These are phyloP conservation scores for Tympanuchus pallidicinctus DNA, from an alignment of 2,113 vertebrate species.

Conservation along the genomic window DNA sequence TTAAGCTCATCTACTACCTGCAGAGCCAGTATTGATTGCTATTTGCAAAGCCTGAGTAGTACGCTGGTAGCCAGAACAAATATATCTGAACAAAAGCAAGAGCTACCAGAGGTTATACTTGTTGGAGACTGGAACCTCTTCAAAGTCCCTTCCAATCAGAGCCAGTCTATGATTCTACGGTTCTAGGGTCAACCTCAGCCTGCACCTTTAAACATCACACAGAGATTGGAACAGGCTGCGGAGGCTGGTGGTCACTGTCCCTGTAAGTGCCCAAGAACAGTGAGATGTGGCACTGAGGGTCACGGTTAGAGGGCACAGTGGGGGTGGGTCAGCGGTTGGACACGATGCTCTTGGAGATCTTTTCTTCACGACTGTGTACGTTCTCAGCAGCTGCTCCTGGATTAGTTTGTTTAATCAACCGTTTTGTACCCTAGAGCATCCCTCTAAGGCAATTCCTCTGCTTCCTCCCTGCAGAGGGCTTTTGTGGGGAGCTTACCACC, in stretches of 20 bases:
- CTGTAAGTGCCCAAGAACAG: not conserved
- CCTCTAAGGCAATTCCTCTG: not conserved
- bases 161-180: no score
- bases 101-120: not conserved
- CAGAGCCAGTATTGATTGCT: not conserved
- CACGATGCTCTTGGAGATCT: not conserved
- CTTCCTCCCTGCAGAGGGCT: not conserved
- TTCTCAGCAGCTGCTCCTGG: not conserved
- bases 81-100: not conserved
- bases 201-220: not conserved
- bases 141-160: no score
- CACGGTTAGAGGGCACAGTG: not conserved
- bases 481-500: not conserved
- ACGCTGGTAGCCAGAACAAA: not conserved
- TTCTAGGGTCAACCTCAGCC: not conserved
- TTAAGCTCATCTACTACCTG: not conserved
- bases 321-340: not conserved
- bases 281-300: not conserved
- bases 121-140: no score
- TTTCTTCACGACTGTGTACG: not conserved
- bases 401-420: not conserved
- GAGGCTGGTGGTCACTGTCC: no score
- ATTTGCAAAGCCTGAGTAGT: not conserved
- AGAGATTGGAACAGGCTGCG: not conserved
- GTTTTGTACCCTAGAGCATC: not conserved